Conservation (phyloP, 1,140 invertebrate species). For the Delia radicum region DNA sequence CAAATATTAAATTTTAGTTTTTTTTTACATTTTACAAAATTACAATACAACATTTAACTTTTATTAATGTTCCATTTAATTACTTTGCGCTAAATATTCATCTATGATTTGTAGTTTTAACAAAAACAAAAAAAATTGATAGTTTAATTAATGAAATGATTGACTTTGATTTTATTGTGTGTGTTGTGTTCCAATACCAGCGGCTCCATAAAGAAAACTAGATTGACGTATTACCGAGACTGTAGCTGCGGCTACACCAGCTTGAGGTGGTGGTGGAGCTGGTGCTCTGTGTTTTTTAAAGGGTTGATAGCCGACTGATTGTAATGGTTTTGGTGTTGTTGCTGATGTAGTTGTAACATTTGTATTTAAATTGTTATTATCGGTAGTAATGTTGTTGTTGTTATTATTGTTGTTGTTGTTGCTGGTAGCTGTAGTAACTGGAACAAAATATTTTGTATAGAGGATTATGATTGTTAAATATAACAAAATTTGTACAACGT, state of each 20-base stretch:
- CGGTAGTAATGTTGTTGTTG: slow-evolving; percentile 31
- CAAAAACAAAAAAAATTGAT: neutral
- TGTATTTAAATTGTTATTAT: slow-evolving; percentile 37
- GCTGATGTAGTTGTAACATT: slow-evolving; percentile 31
- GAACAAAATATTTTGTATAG: neutral
- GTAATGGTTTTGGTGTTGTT: slow-evolving; percentile 28
- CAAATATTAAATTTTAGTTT: no score
- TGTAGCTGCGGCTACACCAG: slow-evolving; percentile 49
- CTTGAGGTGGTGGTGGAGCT: slow-evolving; percentile 48
- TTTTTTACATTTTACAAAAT: neutral
- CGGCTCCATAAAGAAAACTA: slow-evolving; percentile 49
- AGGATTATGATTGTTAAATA: neutral
- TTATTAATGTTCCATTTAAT: neutral
- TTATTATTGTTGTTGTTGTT: slow-evolving; percentile 21
- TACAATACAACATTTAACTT: neutral
- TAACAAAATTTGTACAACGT: no score
- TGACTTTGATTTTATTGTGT: slow-evolving; percentile 12
- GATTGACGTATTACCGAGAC: slow-evolving; percentile 52
- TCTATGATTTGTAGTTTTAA: neutral
- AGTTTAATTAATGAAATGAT: neutral
- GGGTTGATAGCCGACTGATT: slow-evolving; percentile 43
- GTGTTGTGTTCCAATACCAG: neutral
- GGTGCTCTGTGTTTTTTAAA: slow-evolving; percentile 49
- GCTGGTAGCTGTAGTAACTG: neutral
- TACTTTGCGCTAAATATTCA: neutral